Evolutionary conservation across 2,888 invertebrate species (phyloP).

Genomic region (Hyppa rectilinea): DNA sequence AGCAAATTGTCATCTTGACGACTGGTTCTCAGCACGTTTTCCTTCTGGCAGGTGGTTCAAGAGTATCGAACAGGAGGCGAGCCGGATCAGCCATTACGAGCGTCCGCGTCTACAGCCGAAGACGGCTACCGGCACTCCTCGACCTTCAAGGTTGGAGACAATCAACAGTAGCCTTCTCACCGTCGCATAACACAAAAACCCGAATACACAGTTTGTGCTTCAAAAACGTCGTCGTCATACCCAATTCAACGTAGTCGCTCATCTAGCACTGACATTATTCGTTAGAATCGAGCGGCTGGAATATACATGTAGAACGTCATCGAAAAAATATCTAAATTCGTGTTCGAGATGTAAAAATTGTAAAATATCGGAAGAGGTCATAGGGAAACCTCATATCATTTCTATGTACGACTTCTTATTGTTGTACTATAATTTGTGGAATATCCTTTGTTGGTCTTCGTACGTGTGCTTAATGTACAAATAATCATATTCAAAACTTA

Average conservation of each 20-base stretch:
- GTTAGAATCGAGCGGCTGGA: constrained; percentile 7
- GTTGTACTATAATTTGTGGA: background rate
- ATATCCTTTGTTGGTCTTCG: constrained; percentile 8
- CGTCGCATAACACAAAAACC: constrained; percentile 30
- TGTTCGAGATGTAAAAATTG: constrained; percentile 27
- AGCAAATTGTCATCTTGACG: background rate
- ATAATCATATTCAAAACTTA: background rate
- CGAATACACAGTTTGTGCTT: constrained; percentile 22
- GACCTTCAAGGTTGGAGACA: constrained; percentile 72
- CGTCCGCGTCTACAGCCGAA: constrained; percentile 79
- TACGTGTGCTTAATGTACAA: background rate
- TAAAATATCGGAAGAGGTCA: constrained; percentile 35
- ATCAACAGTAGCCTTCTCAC: constrained; percentile 50
- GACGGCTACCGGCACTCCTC: constrained; percentile 79
- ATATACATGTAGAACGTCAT: background rate
- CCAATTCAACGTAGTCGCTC: background rate
- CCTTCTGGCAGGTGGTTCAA: constrained; percentile 76
- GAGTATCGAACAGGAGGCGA: constrained; percentile 73
- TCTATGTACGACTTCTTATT: background rate
- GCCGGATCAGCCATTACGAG: constrained; percentile 72
- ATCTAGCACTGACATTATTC: background rate
- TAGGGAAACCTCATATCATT: constrained; percentile 22
- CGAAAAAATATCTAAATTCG: constrained; percentile 31
- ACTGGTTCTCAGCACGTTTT: background rate
- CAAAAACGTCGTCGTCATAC: constrained; percentile 36